phyloP scores from a whole-genome alignment of 1,140 invertebrate species.

The Cydia amplana region DNA sequence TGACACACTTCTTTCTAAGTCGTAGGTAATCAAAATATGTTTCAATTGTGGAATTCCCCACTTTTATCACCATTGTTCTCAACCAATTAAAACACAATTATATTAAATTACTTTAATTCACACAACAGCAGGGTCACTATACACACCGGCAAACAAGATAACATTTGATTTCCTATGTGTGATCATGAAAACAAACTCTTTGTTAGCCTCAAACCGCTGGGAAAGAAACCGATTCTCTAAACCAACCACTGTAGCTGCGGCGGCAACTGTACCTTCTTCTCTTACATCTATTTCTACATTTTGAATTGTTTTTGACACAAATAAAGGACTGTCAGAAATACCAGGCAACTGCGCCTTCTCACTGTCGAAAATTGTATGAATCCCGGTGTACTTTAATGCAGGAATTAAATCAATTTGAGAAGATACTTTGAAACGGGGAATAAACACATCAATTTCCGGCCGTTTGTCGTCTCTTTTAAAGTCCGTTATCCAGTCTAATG shows the following conservation, averaged over 20 bases:
- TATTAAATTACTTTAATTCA: conserved; percentile 37
- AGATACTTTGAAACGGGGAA: conserved; percentile 83
- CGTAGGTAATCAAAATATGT: neutral
- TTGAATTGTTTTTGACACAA: conserved; percentile 81
- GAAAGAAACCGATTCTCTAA: conserved; percentile 75
- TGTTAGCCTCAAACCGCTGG: conserved; percentile 77
- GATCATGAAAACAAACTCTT: conserved; percentile 78
- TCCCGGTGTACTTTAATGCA: conserved; percentile 82
- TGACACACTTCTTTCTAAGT: neutral
- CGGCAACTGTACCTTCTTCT: conserved; percentile 86
- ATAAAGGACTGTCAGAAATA: conserved; percentile 80
- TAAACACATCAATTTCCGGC: conserved; percentile 81
- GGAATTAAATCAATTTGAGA: conserved; percentile 80
- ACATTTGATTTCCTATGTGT: conserved; percentile 67
- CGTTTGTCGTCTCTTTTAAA: conserved; percentile 64
- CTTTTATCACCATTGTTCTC: neutral
- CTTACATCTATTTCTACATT: conserved; percentile 87
- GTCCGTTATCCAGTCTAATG: conserved; percentile 77
- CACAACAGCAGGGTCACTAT: conserved; percentile 55
- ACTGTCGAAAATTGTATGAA: conserved; percentile 82
- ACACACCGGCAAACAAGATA: conserved; percentile 77
- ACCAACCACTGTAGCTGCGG: conserved; percentile 82
- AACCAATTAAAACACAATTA: conserved; percentile 25
- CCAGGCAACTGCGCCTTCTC: conserved; percentile 82
- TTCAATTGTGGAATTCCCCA: neutral